Percentiles rank a stretch among this genome's conserved stretches.
phyloP scores from a whole-genome alignment of 2,888 invertebrate genomes.

The Dicranocentrus wangi region DNA sequence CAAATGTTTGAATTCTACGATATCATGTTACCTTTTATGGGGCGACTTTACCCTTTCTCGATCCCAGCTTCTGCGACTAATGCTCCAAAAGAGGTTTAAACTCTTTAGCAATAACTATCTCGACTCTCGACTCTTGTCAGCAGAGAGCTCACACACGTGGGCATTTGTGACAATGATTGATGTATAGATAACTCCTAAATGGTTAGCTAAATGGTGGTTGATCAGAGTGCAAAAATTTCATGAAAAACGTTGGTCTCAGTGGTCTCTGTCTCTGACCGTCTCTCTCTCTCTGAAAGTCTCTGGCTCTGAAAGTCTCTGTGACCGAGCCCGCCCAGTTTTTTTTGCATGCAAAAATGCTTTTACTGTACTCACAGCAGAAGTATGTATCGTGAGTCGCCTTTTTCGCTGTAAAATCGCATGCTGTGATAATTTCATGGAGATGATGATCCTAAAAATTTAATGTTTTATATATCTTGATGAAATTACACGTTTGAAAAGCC shows the following conservation, averaged over 20 bases:
- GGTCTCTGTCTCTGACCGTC: no score
- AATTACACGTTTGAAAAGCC: neutral
- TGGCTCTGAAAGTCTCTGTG: no score
- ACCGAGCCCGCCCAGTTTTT: no score
- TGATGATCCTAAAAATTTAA: neutral
- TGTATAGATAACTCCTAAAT: neutral
- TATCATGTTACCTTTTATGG: constrained; percentile 38
- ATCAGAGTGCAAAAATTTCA: neutral
- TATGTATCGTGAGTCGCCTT: no score
- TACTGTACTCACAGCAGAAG: no score
- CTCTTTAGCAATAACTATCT: no score
- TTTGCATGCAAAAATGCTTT: no score
- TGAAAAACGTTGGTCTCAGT: no score
- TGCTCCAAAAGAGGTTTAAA: constrained; percentile 1
- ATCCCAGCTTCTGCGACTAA: constrained; percentile 14
- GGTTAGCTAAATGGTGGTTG: neutral
- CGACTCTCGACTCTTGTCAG: no score
- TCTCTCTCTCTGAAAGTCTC: no score
- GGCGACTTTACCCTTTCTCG: constrained; percentile 32
- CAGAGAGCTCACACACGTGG: constrained; percentile 10
- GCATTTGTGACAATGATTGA: constrained; percentile 5
- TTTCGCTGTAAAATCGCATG: neutral
- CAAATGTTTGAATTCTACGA: constrained; percentile 1
- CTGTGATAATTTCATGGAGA: constrained; percentile 11
- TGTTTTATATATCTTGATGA: neutral